Evolutionary conservation across 2,797 vertebrate species (phyloP), one percentile per base, ranked within the genome.

Genomic region (Gallinago solitaria): DNA sequence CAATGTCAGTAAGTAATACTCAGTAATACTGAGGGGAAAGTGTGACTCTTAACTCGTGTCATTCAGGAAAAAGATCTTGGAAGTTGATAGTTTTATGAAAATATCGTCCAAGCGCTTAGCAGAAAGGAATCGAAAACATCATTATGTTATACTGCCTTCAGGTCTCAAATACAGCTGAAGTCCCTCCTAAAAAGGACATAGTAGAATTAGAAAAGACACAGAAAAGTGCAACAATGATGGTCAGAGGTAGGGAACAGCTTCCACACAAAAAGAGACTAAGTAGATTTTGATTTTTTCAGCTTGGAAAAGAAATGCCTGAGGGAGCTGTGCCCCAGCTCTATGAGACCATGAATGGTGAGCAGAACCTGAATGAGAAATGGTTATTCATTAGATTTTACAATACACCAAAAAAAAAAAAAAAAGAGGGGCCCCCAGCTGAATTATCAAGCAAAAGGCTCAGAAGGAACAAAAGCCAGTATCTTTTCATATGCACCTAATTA

Each of bases 401-500:
- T 79, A 28, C 18, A 4, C 39, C 13, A 16, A 32, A 19, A 68
- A 59, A 63, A 69, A 84, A 57, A 3, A 54, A 20, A 30, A 18
- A 60, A 4, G 60, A 82, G 47, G 67, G 80, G 23, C 64, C 32
- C 25, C 64, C 57, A 75, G 59, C 80, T 92, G 76, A 90, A 93
- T 73, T 65, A 91, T 37, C 47, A 90, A 71, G 51, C 80, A 69
- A 79, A 88, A 90, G 77, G 35, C 83, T 84, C 56, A 78, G 45
- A 35, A 76, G 80, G 77, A 91, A 90, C 54, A 94, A 94, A 95
- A 92, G 50, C 30, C 74, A 35, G 47, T 78, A 30, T 87, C 74
- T 96, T 94, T 96, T 95, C 81, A 84, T 79, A 37, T 48, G 59
- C 63, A 84, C 83, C 74, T 96, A 94, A 96, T 95, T 96, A 95